Base-by-base conservation (phyloP, 2,113 vertebrate genomes). In the Leucopsar rothschildi region DNA sequence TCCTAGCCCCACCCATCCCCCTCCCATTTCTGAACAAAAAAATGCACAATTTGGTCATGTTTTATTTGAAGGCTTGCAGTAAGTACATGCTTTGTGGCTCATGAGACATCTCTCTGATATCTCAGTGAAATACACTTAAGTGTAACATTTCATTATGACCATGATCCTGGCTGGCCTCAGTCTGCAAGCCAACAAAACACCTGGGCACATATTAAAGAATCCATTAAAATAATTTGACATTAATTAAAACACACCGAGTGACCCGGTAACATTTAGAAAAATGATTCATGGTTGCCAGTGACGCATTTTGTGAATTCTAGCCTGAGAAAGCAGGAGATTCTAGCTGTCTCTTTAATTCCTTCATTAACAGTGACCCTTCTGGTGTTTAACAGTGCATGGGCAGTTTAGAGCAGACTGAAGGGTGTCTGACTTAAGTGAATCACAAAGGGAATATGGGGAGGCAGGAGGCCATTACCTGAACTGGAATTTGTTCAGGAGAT, bases 401-500 rank as follows among this genome's bases (percentile, higher is more conserved):
- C 68, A 92, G 35, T 42, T 70, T 84, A 22, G 29, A 75, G 81
- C 16, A 39, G 28, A 11, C 44, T 86, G 71, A 66, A 57, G 68
- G 77, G 18, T 52, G n/a, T 53, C 64, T 77, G 21, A 55, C 37
- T 29, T 37, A 59, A 39, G 50, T 55, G 88, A 93, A 88, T 57
- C 44, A 22, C 45, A 79, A 35, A 50, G 44, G 33, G 35, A 93
- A 66, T 93, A 59, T 70, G 39, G 52, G 60, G 35, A 86, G 86
- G 44, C 22, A 77, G 29, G 35, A 95, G 61, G 33, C 31, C 86
- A 81, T 91, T 84, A 81, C 76, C 76, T 71, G 33, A 64, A 35
- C 57, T 92, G 76, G 69, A 83, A 56, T 83, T 52, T 66, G 44
- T 15, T 86, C 69, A 88, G 80, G 80, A 88, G 40, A 52, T 75